These are phyloP conservation scores for Cheilosia scutellata DNA, from an alignment of 2,888 invertebrate genomes.

Conservation along the genomic window DNA sequence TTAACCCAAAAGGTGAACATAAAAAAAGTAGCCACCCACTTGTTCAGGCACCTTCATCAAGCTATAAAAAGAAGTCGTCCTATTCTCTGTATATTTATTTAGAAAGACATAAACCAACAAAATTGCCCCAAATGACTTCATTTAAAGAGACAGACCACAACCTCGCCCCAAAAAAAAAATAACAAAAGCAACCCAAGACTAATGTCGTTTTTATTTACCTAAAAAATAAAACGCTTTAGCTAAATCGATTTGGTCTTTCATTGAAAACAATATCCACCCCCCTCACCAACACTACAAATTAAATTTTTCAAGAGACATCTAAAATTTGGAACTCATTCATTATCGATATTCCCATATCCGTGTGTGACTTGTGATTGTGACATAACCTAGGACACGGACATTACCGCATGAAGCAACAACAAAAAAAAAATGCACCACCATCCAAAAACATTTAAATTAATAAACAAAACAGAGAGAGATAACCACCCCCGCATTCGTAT, in stretches of 20 bases:
- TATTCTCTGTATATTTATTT: not conserved
- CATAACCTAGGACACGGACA: constrained; percentile 64
- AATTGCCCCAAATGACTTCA: not conserved
- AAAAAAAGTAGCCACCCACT: not conserved
- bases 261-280: constrained; percentile 6
- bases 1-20: not conserved
- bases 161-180: not conserved
- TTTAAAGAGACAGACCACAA: not conserved
- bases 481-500: not conserved
- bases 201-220: constrained; percentile 16
- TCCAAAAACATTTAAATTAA: constrained; percentile 46
- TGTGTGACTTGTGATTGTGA: not conserved
- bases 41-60: not conserved
- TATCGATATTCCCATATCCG: constrained; percentile 41
- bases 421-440: constrained; percentile 2
- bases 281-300: no score
- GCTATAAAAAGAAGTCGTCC: not conserved
- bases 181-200: not conserved
- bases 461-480: constrained; percentile 57
- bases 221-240: constrained; percentile 12
- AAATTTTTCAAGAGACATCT: not conserved
- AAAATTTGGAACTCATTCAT: constrained; percentile 17
- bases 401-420: not conserved
- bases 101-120: not conserved
- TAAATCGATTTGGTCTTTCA: constrained; percentile 36